Conservation (phyloP, 64 coral and sea anemone genomes). For the Pocillopora damicornis region DNA sequence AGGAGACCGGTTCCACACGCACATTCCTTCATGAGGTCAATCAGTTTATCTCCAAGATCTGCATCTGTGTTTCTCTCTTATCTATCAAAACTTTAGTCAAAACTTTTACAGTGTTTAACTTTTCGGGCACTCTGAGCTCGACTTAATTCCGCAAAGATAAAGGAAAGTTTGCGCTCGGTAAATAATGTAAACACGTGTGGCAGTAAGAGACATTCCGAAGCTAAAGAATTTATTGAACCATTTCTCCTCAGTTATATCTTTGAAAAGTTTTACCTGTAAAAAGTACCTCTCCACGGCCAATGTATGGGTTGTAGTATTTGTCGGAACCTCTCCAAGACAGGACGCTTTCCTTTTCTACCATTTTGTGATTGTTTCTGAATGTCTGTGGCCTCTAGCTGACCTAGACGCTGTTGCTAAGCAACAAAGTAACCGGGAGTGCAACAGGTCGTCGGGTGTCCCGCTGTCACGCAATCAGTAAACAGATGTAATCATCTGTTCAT, state of each 20-base stretch:
- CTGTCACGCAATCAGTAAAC: not conserved
- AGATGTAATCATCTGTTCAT: not conserved
- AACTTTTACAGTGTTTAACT: not conserved
- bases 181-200: not conserved
- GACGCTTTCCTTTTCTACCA: constrained; percentile 54
- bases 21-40: not conserved
- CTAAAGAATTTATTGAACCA: not conserved
- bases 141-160: too few species aligned
- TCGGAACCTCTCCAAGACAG: constrained; percentile 83
- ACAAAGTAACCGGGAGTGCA: not conserved
- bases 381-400: not conserved
- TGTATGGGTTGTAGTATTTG: constrained; percentile 93
- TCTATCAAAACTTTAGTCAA: not conserved
- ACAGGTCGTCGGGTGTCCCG: not conserved
- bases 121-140: not conserved
- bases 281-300: constrained; percentile 85
- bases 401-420: constrained; percentile 71
- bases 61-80: not conserved
- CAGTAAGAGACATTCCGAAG: not conserved
- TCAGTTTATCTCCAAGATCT: not conserved
- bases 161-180: not conserved
- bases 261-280: constrained; percentile 63
- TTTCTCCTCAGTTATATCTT: not conserved
- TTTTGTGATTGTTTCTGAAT: constrained; percentile 7
- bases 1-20: too few species aligned